Base-by-base conservation (phyloP, 2,888 invertebrate species). In the Caenorhabditis afra region DNA sequence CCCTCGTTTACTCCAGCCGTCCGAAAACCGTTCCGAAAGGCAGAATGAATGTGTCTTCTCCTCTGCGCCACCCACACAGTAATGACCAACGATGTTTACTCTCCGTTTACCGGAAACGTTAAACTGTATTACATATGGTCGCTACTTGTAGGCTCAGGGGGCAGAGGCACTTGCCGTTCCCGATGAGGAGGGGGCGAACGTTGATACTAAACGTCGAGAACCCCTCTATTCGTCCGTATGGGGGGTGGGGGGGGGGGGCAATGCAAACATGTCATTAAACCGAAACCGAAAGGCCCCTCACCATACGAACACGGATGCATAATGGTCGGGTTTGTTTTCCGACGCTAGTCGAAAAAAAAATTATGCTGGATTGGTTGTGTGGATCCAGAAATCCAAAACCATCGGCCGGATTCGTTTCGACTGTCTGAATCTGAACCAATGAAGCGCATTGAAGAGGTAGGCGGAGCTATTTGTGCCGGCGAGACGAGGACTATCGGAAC, bases 181-280 rank as follows among this genome's bases (percentile, higher is more conserved):
- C n/a, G n/a, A n/a, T n/a, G n/a, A n/a, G n/a, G n/a, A n/a, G n/a
- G n/a, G 50, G 29, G 23, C 18, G 62, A 62, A 71, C 71, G 57
- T 71, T 73, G 64, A 64, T 73, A 73, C 64, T 64, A 64, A 71
- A 71, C 71, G 64, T 64, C 64, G 71, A 62, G 71, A 71, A 70
- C 64, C 39, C 29, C 29, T 29, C 29, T 29, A 5, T 29, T 29
- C 29, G 29, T 29, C 29, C 29, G 29, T 29, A 29, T 29, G 29
- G 29, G 7, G 7, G n/a, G n/a, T n/a, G 55, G 49, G 45, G 61
- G 57, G 35, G 23, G 20, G 55, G 55, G 49, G 61, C 57, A 73
- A 73, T 50, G 64, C 73, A 73, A 73, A 73, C 64, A 73, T 73
- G 73, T 73, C 73, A 73, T 73, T 73, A 73, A 73, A 73, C 39